Conservation (phyloP, 2,888 invertebrate species). For the Caenorhabditis sp. region DNA sequence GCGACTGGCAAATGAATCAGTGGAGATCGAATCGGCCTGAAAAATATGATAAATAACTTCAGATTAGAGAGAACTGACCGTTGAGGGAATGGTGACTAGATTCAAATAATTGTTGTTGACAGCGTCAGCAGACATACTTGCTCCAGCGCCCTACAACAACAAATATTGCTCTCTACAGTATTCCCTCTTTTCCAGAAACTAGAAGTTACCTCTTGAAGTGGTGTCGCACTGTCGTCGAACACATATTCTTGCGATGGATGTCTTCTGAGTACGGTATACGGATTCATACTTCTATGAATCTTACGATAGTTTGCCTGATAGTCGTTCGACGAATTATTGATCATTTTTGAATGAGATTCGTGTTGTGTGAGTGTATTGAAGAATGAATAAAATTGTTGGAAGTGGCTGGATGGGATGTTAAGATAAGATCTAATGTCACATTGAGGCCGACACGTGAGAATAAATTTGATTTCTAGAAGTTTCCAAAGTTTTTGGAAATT, state of each 20-base stretch:
- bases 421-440: too few species aligned
- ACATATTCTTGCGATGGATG: slow-evolving; percentile 18
- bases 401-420: background rate
- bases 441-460: background rate
- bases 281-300: slow-evolving; percentile 9
- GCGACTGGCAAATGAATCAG: slow-evolving; percentile 4
- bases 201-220: background rate
- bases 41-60: background rate
- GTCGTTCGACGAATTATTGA: background rate
- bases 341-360: background rate
- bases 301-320: background rate
- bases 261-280: slow-evolving; percentile 24
- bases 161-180: background rate
- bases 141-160: background rate
- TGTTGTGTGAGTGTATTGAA: background rate
- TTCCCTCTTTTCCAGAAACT: background rate
- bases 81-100: background rate
- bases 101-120: background rate
- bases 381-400: background rate
- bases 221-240: background rate
- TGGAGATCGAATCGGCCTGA: background rate
- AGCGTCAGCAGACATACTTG: background rate
- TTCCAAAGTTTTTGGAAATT: too few species aligned
- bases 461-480: too few species aligned
- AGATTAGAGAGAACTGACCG: background rate